These are phyloP conservation scores for Formicarius rufipectus DNA, from an alignment of 2,113 vertebrate genomes.

Conservation along the genomic window DNA sequence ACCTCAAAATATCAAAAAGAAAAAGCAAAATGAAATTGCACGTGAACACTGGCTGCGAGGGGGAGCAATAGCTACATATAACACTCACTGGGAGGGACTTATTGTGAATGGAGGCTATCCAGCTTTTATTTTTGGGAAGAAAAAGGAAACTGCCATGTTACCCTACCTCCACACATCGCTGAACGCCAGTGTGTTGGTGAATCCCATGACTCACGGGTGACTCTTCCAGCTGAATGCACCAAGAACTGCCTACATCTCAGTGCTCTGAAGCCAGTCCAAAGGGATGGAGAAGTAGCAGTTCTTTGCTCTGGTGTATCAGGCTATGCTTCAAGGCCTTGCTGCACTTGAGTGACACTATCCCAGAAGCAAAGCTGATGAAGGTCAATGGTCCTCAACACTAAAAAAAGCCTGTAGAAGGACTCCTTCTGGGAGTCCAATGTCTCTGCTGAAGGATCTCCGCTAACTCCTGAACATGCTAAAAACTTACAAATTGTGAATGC, in stretches of 20 bases:
- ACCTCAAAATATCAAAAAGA: neutral
- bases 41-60: neutral
- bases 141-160: neutral
- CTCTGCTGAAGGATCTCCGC: neutral
- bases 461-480: neutral
- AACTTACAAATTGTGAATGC: fast-evolving
- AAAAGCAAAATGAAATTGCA: neutral
- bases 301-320: neutral
- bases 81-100: neutral
- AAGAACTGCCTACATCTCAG: neutral
- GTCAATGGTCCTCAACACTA: neutral
- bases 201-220: neutral
- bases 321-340: conserved; percentile 6
- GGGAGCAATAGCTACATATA: neutral
- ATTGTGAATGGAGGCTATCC: neutral
- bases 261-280: neutral
- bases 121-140: neutral
- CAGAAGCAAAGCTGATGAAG: conserved; percentile 14
- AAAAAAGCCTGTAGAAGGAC: neutral
- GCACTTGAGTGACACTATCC: neutral
- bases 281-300: neutral
- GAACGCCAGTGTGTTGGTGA: neutral
- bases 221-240: conserved; percentile 27
- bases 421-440: neutral
- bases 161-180: neutral